Base-by-base conservation (phyloP, 2,888 invertebrate species). In the Tinea trinotella region DNA sequence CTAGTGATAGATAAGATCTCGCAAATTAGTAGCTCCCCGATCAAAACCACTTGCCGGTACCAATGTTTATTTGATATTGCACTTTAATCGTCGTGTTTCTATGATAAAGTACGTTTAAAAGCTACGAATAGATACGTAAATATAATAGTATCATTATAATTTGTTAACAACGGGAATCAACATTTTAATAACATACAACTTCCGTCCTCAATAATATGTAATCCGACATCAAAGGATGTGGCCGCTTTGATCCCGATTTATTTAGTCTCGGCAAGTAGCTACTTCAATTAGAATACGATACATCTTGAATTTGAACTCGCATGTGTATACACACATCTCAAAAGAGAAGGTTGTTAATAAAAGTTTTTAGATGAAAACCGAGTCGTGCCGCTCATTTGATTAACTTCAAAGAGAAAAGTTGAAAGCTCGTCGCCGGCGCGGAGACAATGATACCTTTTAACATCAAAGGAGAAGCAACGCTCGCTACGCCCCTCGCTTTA, bases 401-500 rank as follows among this genome's bases (percentile, higher is more conserved):
- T 71, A 71, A 77, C 75, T 71, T 78, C 76, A 78, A 77, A 77
- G 74, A 65, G 69, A 72, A 69, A 71, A 71, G 68, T 70, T 74
- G 68, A 76, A 75, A 76, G 76, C 69, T 67, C 68, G 67, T 72
- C 66, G 68, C 64, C 71, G 71, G 69, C 69, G 70, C 74, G 70
- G 67, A 74, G 73, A 75, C 76, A 76, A 76, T 75, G 72, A 76
- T 76, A 73, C 74, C 73, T 74, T 76, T 75, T 69, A 66, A 74
- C 74, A 74, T 76, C 74, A 76, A 78, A 78, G 74, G 68, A 68
- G 59, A 18, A 64, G 64, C 60, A 66, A 70, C 68, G 67, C 69
- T 66, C 19, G 64, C 66, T 60, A 67, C 70, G 68, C 67, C 69
- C 66, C 64, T 24, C 56, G 53, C 56, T 35, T 70, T 65, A 66